phyloP scores from a whole-genome alignment of 2,888 invertebrate species.

The Euzetes globulus region DNA sequence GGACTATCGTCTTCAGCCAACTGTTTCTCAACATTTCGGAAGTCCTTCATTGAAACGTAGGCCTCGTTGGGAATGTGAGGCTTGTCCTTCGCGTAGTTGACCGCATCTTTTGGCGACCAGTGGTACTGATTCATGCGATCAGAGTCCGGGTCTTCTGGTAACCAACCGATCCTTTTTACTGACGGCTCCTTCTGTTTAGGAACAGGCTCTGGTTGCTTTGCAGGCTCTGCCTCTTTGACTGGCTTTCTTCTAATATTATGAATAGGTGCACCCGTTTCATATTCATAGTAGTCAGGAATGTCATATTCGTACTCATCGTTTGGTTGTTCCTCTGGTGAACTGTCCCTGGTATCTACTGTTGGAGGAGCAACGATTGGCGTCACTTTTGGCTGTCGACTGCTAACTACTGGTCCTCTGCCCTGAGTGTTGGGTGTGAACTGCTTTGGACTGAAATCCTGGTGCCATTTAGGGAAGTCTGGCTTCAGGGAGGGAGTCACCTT shows the following conservation, averaged over 20 bases:
- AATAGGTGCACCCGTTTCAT: background rate
- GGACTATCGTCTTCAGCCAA: background rate
- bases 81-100: background rate
- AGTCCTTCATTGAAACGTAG: background rate
- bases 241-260: background rate
- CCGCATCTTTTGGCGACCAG: background rate
- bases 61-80: background rate
- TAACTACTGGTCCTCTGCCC: too few relatives aligned
- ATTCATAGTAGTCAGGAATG: background rate
- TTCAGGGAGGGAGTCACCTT: too few relatives aligned
- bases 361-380: too few relatives aligned
- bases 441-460: too few relatives aligned
- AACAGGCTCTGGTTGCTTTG: too few relatives aligned
- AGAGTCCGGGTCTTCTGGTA: background rate
- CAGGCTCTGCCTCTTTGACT: background rate
- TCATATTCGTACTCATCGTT: slow-evolving; percentile 8
- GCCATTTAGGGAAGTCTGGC: too few relatives aligned
- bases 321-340: too few relatives aligned
- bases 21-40: background rate
- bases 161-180: slow-evolving; percentile 5
- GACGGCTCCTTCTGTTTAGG: background rate
- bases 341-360: too few relatives aligned
- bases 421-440: too few relatives aligned
- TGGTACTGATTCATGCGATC: background rate
- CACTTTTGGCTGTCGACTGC: too few relatives aligned